phyloP scores from a whole-genome alignment of 2,888 invertebrate genomes.

The Mesoligia furuncula region DNA sequence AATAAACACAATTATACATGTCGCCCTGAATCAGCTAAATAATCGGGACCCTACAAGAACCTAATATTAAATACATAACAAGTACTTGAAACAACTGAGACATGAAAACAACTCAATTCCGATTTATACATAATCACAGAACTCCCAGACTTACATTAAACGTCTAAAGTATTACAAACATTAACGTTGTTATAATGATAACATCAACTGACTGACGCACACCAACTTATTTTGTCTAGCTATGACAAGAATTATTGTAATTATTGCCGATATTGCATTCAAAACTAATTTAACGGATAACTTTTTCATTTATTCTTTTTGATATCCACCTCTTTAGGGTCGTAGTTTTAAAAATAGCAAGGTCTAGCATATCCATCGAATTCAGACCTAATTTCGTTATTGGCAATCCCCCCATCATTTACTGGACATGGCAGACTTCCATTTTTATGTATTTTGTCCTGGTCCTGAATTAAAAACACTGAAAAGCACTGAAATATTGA shows the following conservation, averaged over 20 bases:
- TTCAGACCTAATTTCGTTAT: slow-evolving; percentile 5
- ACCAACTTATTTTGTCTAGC: slow-evolving; percentile 19
- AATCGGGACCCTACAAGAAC: slow-evolving; percentile 56
- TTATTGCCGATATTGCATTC: slow-evolving; percentile 49
- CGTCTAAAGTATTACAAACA: slow-evolving; percentile 25
- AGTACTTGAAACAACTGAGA: slow-evolving; percentile 42
- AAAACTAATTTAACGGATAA: slow-evolving; percentile 1
- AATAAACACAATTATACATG: slow-evolving; percentile 28
- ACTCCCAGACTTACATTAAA: slow-evolving; percentile 50
- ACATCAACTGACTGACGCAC: slow-evolving; percentile 18
- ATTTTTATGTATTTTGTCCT: neutral
- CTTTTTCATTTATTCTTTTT: neutral
- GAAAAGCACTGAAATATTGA: neutral
- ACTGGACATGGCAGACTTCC: neutral
- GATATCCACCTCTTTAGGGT: neutral
- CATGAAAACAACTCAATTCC: slow-evolving; percentile 61
- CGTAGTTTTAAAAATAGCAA: neutral
- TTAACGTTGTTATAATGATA: slow-evolving; percentile 24
- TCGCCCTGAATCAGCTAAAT: slow-evolving; percentile 32
- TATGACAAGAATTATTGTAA: slow-evolving; percentile 41
- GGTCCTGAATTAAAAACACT: slow-evolving; percentile 5
- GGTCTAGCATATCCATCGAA: neutral
- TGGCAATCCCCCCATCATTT: neutral
- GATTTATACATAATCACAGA: slow-evolving; percentile 65
- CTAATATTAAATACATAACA: slow-evolving; percentile 55